phyloP scores from a whole-genome alignment of 2,888 invertebrate genomes.

The Hyppa rectilinea region DNA sequence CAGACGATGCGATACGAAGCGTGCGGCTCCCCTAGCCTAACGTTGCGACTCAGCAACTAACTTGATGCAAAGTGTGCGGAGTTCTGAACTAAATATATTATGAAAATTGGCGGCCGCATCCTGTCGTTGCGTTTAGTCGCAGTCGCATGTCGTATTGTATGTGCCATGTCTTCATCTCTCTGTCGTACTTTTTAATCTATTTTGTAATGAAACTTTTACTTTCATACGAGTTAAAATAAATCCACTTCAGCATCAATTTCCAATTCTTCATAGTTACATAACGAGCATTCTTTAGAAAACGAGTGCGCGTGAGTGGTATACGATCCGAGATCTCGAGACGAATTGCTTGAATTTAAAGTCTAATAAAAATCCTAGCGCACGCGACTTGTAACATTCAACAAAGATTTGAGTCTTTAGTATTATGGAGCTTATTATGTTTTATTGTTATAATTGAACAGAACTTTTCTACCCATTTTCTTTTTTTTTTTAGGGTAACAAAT shows the following conservation, averaged over 20 bases:
- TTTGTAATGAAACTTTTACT: constrained; percentile 24
- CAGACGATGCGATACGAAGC: no score
- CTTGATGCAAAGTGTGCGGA: no score
- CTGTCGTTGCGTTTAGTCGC: no score
- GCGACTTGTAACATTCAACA: constrained; percentile 29
- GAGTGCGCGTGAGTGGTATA: constrained; percentile 39
- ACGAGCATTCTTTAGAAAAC: constrained; percentile 52
- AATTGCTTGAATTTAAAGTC: constrained; percentile 11
- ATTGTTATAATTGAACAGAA: not conserved
- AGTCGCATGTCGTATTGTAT: no score
- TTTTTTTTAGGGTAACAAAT: no score
- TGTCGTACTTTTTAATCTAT: not conserved
- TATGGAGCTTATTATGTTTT: not conserved
- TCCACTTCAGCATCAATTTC: constrained; percentile 41
- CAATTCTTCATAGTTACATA: constrained; percentile 54
- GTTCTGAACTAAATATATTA: no score
- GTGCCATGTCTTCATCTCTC: no score
- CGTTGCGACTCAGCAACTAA: no score
- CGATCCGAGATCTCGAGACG: constrained; percentile 30
- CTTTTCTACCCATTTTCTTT: no score
- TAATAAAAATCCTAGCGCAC: constrained; percentile 52
- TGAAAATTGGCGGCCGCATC: no score
- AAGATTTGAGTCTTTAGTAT: not conserved
- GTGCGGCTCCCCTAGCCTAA: no score
- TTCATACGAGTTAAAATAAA: constrained; percentile 16